These are phyloP conservation scores for Leucozona laternaria DNA, from an alignment of 2,888 invertebrate genomes.

Conservation along the genomic window DNA sequence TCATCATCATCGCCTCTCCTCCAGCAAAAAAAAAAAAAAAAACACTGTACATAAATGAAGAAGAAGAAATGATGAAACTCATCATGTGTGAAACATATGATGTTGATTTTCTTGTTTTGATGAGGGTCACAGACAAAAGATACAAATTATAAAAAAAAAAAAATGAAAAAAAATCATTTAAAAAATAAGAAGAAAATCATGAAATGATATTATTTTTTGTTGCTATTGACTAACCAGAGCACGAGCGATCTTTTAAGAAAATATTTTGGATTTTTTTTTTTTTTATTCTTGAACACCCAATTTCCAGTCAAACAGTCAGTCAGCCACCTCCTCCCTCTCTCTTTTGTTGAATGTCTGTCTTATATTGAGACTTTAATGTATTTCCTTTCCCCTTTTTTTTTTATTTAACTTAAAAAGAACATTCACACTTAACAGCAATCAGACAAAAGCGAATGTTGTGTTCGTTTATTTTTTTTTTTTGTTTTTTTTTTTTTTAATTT, in stretches of 20 bases:
- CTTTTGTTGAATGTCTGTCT: conserved; percentile 22
- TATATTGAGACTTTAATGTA: conserved; percentile 64
- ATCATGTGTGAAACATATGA: conserved; percentile 75
- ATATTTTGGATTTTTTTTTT: conserved; percentile 31
- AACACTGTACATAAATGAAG: conserved; percentile 12
- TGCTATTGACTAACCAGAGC: conserved; percentile 61
- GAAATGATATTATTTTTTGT: conserved; percentile 24
- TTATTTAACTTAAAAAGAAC: conserved; percentile 39
- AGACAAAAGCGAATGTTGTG: conserved; percentile 66
- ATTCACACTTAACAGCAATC: conserved; percentile 65
- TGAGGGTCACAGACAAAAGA: conserved; percentile 75
- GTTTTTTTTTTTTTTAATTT: conserved; percentile 76
- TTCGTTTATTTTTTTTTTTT: conserved; percentile 62
- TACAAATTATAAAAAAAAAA: conserved; percentile 58
- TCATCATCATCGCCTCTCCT: conserved; percentile 40
- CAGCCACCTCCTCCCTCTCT: conserved; percentile 64
- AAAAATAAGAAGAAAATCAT: conserved; percentile 57
- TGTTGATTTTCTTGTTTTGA: conserved; percentile 73
- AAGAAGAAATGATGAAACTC: conserved; percentile 47
- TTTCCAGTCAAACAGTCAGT: conserved; percentile 67
- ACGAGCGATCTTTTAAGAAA: conserved; percentile 64
- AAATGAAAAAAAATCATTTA: conserved; percentile 32
- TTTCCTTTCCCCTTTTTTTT: conserved; percentile 38
- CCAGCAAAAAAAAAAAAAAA: conserved; percentile 12
- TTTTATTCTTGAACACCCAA: conserved; percentile 60